Evolutionary conservation across 2,797 vertebrate species (phyloP).

Genomic region (Apogon hyalosoma): DNA sequence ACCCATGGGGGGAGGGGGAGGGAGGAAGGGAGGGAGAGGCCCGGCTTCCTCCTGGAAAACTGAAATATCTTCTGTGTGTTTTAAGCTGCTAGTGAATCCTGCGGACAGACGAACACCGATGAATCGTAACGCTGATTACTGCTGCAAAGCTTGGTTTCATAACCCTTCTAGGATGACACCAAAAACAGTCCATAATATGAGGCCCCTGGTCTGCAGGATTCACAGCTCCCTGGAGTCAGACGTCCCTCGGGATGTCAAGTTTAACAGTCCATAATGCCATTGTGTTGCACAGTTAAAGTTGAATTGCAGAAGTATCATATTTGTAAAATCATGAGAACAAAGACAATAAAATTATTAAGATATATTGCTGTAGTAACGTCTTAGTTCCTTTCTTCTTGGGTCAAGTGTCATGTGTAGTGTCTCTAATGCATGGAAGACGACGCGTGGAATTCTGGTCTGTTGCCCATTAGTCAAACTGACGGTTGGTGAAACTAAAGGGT

Average conservation of each 20-base stretch:
- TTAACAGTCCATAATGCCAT: constrained; percentile 79
- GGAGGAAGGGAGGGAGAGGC: neutral
- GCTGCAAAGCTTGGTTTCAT: constrained; percentile 3
- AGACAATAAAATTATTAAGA: constrained; percentile 81
- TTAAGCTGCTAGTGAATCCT: constrained; percentile 67
- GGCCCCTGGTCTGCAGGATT: constrained; percentile 62
- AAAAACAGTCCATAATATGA: neutral
- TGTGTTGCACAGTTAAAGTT: constrained; percentile 83
- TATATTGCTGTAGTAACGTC: constrained; percentile 49
- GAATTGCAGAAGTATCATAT: constrained; percentile 83
- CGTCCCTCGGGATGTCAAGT: constrained; percentile 50
- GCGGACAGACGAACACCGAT: constrained; percentile 20
- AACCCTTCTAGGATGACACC: constrained; percentile 33
- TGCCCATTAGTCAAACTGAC: no score
- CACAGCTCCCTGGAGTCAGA: constrained; percentile 65
- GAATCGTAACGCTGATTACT: constrained; percentile 7
- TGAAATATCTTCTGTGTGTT: neutral
- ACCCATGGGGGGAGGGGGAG: constrained; percentile 9
- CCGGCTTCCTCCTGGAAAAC: constrained; percentile 17
- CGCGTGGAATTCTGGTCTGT: no score
- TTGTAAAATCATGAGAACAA: constrained; percentile 84
- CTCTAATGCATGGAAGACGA: no score
- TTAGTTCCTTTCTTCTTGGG: constrained; percentile 79
- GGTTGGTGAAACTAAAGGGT: no score
- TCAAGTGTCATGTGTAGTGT: neutral